Conservation (phyloP, 2,888 invertebrate genomes). For the Ryuthela nishihirai region DNA sequence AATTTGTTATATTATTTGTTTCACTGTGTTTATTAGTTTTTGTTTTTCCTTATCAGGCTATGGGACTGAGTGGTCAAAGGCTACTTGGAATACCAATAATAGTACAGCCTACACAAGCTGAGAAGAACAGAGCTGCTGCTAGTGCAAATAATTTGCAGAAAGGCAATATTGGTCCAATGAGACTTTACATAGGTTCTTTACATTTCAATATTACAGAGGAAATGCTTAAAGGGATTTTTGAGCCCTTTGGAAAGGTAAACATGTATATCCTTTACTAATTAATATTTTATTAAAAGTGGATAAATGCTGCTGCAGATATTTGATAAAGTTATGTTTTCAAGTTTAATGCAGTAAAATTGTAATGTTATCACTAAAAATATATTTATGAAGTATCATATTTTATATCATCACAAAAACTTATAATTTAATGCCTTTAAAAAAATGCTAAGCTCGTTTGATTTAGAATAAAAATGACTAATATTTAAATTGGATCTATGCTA, state of each 20-base stretch:
- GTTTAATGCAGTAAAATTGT: no score
- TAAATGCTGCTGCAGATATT: no score
- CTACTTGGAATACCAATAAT: constrained; percentile 93
- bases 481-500: no score
- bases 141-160: constrained; percentile 67
- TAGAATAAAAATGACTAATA: no score
- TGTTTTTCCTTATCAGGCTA: constrained; percentile 61
- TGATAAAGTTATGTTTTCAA: no score
- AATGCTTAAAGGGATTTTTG: constrained; percentile 97
- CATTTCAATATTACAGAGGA: constrained; percentile 99
- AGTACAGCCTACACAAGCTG: constrained; percentile 96
- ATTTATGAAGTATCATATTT: no score
- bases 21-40: no score
- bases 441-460: no score
- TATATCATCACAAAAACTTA: no score
- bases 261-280: not conserved
- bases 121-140: constrained; percentile 56
- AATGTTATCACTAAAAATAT: no score
- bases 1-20: no score
- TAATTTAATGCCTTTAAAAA: no score
- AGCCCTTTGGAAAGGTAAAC: constrained; percentile 84
- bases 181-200: constrained; percentile 93
- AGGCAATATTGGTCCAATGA: constrained; percentile 88
- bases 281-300: not conserved
- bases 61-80: constrained; percentile 93